These are phyloP conservation scores for Selene dorsalis DNA, from an alignment of 2,797 vertebrate genomes.

Conservation along the genomic window DNA sequence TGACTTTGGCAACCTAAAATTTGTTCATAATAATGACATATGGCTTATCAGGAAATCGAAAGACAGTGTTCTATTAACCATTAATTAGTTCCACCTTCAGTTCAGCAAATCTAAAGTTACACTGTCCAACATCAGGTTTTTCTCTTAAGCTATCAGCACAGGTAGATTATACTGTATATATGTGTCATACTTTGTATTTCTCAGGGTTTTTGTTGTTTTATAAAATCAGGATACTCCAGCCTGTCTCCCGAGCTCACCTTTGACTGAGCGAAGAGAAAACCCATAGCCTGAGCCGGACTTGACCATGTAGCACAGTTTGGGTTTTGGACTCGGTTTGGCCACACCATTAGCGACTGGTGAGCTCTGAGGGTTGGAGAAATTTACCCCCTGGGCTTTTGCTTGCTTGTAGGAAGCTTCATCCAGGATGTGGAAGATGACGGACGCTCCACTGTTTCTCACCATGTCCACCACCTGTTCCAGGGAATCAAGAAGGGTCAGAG, in stretches of 20 bases:
- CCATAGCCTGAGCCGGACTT: slow-evolving; percentile 86
- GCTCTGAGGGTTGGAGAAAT: slow-evolving; percentile 77
- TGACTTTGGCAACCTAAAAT: neutral
- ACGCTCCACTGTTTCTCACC: slow-evolving; percentile 85
- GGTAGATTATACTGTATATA: neutral
- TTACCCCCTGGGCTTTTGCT: slow-evolving; percentile 82
- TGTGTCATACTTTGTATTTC: neutral
- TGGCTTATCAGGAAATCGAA: neutral
- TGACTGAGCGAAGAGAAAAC: slow-evolving; percentile 89
- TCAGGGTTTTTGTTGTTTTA: neutral
- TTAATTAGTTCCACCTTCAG: neutral
- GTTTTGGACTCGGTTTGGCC: slow-evolving; percentile 68
- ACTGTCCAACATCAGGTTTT: neutral
- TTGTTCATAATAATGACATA: neutral
- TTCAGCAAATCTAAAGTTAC: neutral
- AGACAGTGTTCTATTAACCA: neutral
- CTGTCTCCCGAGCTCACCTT: slow-evolving; percentile 80
- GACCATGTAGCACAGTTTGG: slow-evolving; percentile 90
- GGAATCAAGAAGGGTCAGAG: slow-evolving; percentile 10
- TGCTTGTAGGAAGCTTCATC: slow-evolving; percentile 87
- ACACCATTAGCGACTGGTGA: slow-evolving; percentile 71
- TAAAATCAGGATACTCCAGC: neutral
- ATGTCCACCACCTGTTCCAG: slow-evolving; percentile 89
- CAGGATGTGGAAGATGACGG: slow-evolving; percentile 88
- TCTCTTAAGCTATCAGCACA: neutral